These are phyloP conservation scores for Oceanites oceanicus DNA, from an alignment of 2,113 vertebrate species.

Conservation along the genomic window DNA sequence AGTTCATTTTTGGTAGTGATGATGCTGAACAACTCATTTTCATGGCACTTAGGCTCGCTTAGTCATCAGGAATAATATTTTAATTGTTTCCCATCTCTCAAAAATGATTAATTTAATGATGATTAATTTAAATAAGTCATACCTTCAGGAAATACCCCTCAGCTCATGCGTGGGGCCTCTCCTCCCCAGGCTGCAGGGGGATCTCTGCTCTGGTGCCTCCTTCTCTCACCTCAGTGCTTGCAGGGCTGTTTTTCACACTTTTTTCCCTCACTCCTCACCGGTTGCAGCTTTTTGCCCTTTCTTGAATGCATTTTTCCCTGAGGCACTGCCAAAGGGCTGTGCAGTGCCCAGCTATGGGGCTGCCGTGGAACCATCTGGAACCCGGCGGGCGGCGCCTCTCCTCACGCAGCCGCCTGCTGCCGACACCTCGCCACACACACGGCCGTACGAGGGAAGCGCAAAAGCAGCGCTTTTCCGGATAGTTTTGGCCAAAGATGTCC, in stretches of 20 bases:
- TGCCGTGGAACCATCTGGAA: fast-evolving
- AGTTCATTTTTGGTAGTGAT: conserved; percentile 54
- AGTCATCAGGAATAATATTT: conserved; percentile 53
- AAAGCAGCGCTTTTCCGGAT: fast-evolving
- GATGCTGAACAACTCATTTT: conserved; percentile 48
- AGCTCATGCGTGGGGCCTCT: neutral
- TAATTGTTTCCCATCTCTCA: conserved; percentile 59
- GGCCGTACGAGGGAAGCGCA: fast-evolving
- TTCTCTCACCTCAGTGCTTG: neutral
- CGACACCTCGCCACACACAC: fast-evolving
- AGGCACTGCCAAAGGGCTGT: neutral
- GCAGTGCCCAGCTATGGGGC: neutral
- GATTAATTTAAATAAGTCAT: neutral
- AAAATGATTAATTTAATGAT: conserved; percentile 49
- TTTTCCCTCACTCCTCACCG: fast-evolving
- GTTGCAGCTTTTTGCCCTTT: neutral
- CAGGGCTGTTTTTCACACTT: neutral
- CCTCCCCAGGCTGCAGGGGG: fast-evolving
- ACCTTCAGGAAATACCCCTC: neutral
- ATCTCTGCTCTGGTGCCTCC: neutral
- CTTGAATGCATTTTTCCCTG: fast-evolving
- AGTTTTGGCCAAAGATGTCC: neutral
- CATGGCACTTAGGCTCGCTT: conserved; percentile 46
- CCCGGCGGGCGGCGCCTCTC: fast-evolving
- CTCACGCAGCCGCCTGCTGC: fast-evolving